Evolutionary conservation across 92 coral and sea anemone species (phyloP).

Genomic region (Pocillopora grandis): DNA sequence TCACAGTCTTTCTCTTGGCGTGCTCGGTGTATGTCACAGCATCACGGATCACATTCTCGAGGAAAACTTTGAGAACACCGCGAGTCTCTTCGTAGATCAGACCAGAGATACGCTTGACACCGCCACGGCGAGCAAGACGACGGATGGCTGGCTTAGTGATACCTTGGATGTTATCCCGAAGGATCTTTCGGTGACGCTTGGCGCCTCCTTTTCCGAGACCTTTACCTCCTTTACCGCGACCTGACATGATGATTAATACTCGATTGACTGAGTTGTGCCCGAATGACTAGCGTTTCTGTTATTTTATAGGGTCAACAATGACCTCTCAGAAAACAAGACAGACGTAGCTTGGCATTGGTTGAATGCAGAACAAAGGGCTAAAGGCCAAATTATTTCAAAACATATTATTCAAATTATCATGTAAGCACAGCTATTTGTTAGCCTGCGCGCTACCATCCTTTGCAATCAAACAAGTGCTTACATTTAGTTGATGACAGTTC

Average conservation of each 20-base stretch:
- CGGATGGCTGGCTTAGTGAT: conserved; percentile 93
- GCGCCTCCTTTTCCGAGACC: conserved; percentile 99
- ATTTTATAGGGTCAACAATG: not conserved
- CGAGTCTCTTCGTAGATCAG: conserved; percentile 84
- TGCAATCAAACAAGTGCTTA: too few relatives aligned
- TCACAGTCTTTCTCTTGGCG: conserved; percentile 94
- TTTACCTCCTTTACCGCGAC: conserved; percentile 95
- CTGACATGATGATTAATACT: conserved; percentile 51
- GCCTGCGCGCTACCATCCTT: too few relatives aligned
- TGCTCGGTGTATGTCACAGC: conserved; percentile 97
- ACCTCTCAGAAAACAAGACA: conserved; percentile 4
- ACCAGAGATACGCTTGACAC: conserved; percentile 90
- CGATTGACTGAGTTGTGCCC: not conserved
- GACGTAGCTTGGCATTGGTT: too few relatives aligned
- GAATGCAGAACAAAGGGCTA: too few relatives aligned
- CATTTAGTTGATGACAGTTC: too few relatives aligned
- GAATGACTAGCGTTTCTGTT: not conserved
- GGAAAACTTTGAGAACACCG: conserved; percentile 94
- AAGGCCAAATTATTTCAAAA: too few relatives aligned
- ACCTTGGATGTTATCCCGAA: conserved; percentile 73
- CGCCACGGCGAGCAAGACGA: conserved; percentile 93
- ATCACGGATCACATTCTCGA: conserved; percentile 95
- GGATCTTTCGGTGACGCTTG: conserved; percentile 89
- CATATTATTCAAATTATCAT: too few relatives aligned
- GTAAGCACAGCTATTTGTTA: too few relatives aligned